Base-by-base conservation (phyloP, 1,140 invertebrate species). In the Coptotermes formosanus region DNA sequence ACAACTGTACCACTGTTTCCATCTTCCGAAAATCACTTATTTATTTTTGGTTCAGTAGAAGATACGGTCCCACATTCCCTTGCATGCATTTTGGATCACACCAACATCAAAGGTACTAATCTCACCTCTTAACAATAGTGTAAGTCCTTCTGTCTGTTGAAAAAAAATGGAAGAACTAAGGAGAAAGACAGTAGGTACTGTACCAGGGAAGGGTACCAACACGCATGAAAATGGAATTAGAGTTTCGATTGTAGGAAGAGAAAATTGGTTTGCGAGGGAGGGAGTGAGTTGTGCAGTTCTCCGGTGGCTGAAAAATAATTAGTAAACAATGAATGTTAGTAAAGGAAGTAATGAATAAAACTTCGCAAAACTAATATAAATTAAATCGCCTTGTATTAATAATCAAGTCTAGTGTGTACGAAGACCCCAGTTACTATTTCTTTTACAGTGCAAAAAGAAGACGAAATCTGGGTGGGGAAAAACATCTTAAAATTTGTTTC, bases 281-380 rank as follows among this genome's bases (percentile, higher is more conserved):
- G 64, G 64, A 25, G 25, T 23, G 0, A 14, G 25, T 75, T n/a
- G 64, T 75, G 14, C 25, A 75, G n/a, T 30, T 75, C 64, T 75
- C 64, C 64, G n/a, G 64, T 75, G n/a, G 64, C 64, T 75, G 64
- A 25, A 75, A 75, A 75, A 75, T 6, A 75, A 75, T 75, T 75
- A 75, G 64, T 16, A 75, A 55, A 75, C 2, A 75, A 75, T 75
- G 64, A 30, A 30, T 75, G 64, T 75, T 75, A 75, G 64, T 75
- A 75, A 30, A 75, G 64, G 25, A 75, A 6, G 14, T 75, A 2
- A 75, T 25, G 64, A 8, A 38, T 38, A 55, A 19, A 19, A 55
- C 3, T 48, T 48, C 14, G 19, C 19, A 21, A 21, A 55, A 55
- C 19, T 55, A 21, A 16, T 21, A 19, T 2, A 55, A 55, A 55